These are phyloP conservation scores for Volucella inanis DNA, from an alignment of 2,888 invertebrate genomes.

Conservation along the genomic window DNA sequence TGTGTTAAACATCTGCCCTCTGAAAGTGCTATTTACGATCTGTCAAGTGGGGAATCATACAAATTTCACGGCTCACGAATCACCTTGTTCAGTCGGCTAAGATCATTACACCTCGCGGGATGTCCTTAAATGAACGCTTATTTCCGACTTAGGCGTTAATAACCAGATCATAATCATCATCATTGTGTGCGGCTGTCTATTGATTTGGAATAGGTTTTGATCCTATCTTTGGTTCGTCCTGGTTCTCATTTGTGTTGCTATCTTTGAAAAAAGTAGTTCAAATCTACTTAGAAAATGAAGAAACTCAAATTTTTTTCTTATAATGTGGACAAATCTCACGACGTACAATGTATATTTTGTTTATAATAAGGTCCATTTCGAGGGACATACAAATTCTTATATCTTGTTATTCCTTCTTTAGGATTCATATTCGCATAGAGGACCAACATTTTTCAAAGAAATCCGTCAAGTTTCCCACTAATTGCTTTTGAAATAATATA, in stretches of 20 bases:
- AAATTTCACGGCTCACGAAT: slow-evolving; percentile 68
- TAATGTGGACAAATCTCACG: too few relatives aligned
- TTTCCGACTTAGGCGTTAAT: slow-evolving; percentile 59
- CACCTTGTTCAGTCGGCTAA: slow-evolving; percentile 48
- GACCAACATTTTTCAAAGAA: too few relatives aligned
- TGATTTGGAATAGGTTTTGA: slow-evolving; percentile 41
- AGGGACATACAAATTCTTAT: too few relatives aligned
- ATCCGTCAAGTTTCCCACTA: too few relatives aligned
- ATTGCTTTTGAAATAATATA: too few relatives aligned
- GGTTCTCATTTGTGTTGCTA: neutral
- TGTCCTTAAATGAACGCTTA: slow-evolving; percentile 36
- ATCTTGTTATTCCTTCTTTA: too few relatives aligned
- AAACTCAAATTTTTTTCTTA: too few relatives aligned
- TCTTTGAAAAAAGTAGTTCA: neutral
- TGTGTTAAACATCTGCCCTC: slow-evolving; percentile 64
- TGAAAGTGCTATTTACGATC: slow-evolving; percentile 64
- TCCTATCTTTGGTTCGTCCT: slow-evolving; percentile 20
- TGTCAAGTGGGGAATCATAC: slow-evolving; percentile 65
- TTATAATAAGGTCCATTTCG: too few relatives aligned
- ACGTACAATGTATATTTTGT: too few relatives aligned
- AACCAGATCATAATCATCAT: slow-evolving; percentile 60
- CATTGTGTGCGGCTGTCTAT: slow-evolving; percentile 53
- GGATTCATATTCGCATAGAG: too few relatives aligned
- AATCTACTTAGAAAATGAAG: too few relatives aligned
- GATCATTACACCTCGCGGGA: slow-evolving; percentile 37